Evolutionary conservation across 2,797 vertebrate genomes (phyloP), one percentile per base, ranked within the genome.

Genomic region (Heteromormyrus szaboi): DNA sequence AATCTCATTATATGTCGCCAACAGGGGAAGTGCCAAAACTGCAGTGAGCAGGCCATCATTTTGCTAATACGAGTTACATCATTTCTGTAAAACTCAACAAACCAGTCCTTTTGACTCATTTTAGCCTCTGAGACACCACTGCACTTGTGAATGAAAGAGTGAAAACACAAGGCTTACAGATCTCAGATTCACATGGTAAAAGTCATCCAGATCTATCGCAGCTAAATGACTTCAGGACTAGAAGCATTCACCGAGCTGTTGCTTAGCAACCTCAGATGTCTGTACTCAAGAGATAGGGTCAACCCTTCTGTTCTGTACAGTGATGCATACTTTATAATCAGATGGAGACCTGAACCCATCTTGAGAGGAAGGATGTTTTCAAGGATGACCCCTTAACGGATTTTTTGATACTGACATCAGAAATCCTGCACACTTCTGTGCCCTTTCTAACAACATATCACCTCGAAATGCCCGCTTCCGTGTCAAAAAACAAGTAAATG

Each of bases 191-290:
- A 37, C 46, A 50, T 53, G 46, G 68, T 72, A 89, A 76, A 85
- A 86, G 88, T 46, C 53, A 72, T 68, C 29, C 54, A 87, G 88
- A 56, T 33, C 65, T 84, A 54, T 62, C 37, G 41, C 84, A 81
- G 62, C 68, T 54, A 33, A 86, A 93, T 91, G 91, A 93, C 90
- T 90, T 90, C 89, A 48, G 83, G 87, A 93, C 89, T 85, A 87
- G 83, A 91, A 90, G 91, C 90, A 92, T 91, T 92, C 92, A 76
- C 89, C 48, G 85, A 91, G 86, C 89, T 89, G 93, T 94, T 95
- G 92, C 94, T 48, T 93, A 92, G 93, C 90, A 87, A 94, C 93
- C 89, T 12, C 5, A 90, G 88, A 90, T 83, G 85, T 92, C 93
- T 92, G 88, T 89, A 86, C 90, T 91, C 93, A 92, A 87, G 89